Evolutionary conservation across 2,797 vertebrate species (phyloP), one percentile per base, ranked within the genome.

Genomic region (Pogonophryne albipinna): DNA sequence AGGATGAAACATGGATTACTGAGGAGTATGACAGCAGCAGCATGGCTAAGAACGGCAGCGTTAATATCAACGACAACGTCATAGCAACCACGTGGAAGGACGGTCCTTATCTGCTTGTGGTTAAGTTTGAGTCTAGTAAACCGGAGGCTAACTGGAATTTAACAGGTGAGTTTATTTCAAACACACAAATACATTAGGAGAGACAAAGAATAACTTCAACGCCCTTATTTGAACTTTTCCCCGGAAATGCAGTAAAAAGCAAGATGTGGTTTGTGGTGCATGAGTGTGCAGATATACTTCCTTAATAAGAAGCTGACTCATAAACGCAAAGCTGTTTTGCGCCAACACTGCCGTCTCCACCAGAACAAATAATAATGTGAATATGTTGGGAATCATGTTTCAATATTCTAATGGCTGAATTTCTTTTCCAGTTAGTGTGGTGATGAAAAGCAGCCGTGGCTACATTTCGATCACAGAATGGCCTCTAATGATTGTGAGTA

Each of bases 401-500:
- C 45, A 31, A 74, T 71, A 68, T 19, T 52, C 23, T 76, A 17
- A 74, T 77, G 9, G 74, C 9, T 41, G 10, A 2, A 4, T 74
- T 84, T 80, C 74, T 74, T 62, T 81, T 83, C 23, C 87, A 97
- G 96, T 97, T 42, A 89, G 89, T 71, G 94, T 97, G 71, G 87
- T 94, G 74, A 97, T 96, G 96, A 93, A 91, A 92, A 96, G 96
- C 68, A 91, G 87, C 47, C 96, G 96, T 58, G 96, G 96, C 52
- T 97, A 88, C 87, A 96, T 97, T 71, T 97, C 96, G 12, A 78
- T 96, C 66, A 96, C 96, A 46, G 96, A 97, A 78, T 97, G 95
- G 95, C 96, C 96, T 73, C 94, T 97, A 51, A 96, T 97, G 96
- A 96, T 97, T 67, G 96, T 97, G 84, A 97, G 96, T 96, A 64